Base-by-base conservation (phyloP, 2,888 invertebrate genomes). In the Scelioninae gen. 2 region DNA sequence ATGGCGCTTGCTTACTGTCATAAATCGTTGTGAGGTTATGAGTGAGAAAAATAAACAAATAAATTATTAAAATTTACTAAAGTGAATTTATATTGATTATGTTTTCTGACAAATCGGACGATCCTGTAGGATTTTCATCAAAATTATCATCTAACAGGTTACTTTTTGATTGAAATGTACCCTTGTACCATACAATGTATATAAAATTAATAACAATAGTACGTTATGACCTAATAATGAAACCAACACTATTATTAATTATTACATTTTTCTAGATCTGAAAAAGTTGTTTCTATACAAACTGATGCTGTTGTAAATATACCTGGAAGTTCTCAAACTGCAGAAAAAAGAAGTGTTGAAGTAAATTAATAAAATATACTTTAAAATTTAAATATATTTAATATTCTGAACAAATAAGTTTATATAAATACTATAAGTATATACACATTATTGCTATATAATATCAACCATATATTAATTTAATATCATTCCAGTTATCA, bases 41-140 rank as follows among this genome's bases (percentile, higher is more conserved):
- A 19, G 31, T 16, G 35, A 9, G 25, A 6, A 35, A 33, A 13
- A 39, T 60, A 60, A 39, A 37, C 39, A 60, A 60, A 48, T 13
- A 41, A 6, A 37, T 13, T 13, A 9, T 6, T 9, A 7, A 41
- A 15, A n/a, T 6, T 10, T 31, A 39, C 22, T 11, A 2, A 9
- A 53, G 4, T 22, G 3, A 7, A 16, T 0, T 15, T 9, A 2
- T 3, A n/a, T 11, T 2, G 22, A 22, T 13, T 5, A 39, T 85
- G 85, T 85, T 85, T 58, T 78, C 64, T 25, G 79, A 84, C 57
- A 68, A 79, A 11, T 80, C 82, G 0, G 76, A 74, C 25, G 83
- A 83, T n/a, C 63, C 81, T 35, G 78, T 80, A 41, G 82, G 82
- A 35, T 85, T 85, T 64, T 61, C 77, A 10, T 82, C 85, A 0